Evolutionary conservation across 2,888 invertebrate species (phyloP).

Genomic region (Athalia cordata): DNA sequence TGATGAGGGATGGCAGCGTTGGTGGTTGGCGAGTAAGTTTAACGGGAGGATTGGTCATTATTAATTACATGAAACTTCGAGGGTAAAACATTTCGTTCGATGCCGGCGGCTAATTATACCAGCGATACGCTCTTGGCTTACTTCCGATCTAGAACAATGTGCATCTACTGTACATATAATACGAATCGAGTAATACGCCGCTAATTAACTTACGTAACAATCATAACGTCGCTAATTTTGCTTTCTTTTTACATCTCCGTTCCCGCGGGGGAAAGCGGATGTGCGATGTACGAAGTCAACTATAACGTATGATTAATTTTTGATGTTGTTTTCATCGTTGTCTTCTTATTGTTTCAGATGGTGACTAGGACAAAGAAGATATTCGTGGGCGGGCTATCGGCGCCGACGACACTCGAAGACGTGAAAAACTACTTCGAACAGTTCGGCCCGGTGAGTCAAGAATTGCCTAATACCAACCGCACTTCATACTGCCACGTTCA

Average conservation of each 20-base stretch:
- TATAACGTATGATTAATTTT: too few relatives aligned
- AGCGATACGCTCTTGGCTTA: slow-evolving; percentile 2
- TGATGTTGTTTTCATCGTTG: too few relatives aligned
- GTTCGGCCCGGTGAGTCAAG: slow-evolving; percentile 96
- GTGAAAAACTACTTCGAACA: slow-evolving; percentile 99
- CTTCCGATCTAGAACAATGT: not conserved
- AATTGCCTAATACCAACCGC: slow-evolving; percentile 42
- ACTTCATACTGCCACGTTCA: slow-evolving; percentile 36
- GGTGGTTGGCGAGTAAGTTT: not conserved
- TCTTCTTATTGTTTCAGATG: slow-evolving; percentile 85
- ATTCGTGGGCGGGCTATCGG: slow-evolving; percentile 99
- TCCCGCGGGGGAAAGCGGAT: too few relatives aligned
- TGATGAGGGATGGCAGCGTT: not conserved
- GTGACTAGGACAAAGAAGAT: slow-evolving; percentile 99
- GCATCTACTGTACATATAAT: too few relatives aligned
- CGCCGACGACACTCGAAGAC: slow-evolving; percentile 99
- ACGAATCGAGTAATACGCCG: not conserved
- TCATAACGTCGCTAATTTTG: too few relatives aligned
- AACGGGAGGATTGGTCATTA: slow-evolving; percentile 10
- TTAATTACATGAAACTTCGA: slow-evolving; percentile 7
- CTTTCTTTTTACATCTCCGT: too few relatives aligned
- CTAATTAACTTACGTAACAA: slow-evolving; percentile 1
- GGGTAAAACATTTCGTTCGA: slow-evolving; percentile 14
- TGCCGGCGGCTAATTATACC: slow-evolving; percentile 23
- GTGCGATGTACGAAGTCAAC: too few relatives aligned